Evolutionary conservation across 2,113 vertebrate genomes (phyloP).

Genomic region (Aptenodytes forsteri): DNA sequence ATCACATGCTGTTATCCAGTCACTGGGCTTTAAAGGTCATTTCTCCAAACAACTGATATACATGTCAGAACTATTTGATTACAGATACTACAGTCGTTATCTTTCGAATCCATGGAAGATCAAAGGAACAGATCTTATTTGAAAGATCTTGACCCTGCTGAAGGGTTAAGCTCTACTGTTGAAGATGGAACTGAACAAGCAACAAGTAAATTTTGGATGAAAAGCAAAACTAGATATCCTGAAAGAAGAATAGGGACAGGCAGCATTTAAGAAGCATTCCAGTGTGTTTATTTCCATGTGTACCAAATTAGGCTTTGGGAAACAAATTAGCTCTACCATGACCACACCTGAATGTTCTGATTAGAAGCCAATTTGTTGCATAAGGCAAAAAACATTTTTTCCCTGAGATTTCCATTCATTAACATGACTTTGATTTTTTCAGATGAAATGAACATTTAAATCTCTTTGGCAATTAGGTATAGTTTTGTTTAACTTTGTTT

Average conservation of each 20-base stretch:
- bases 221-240: background rate
- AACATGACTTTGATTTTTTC: background rate
- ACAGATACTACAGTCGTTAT: background rate
- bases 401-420: background rate
- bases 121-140: background rate
- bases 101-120: background rate
- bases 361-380: background rate
- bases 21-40: background rate
- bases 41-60: background rate
- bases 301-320: conserved; percentile 29
- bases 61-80: background rate
- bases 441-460: background rate
- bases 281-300: conserved; percentile 52
- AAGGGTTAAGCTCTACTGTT: background rate
- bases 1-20: background rate
- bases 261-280: conserved; percentile 25
- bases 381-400: conserved; percentile 13
- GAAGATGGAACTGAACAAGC: background rate
- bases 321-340: conserved; percentile 27
- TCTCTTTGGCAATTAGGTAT: background rate
- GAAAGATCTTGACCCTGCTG: background rate
- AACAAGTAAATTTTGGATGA: background rate
- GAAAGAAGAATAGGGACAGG: conserved; percentile 16
- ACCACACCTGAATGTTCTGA: conserved; percentile 46
- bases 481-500: background rate